Evolutionary conservation across 2,797 vertebrate species (phyloP).

Genomic region (Geotrypetes seraphini): DNA sequence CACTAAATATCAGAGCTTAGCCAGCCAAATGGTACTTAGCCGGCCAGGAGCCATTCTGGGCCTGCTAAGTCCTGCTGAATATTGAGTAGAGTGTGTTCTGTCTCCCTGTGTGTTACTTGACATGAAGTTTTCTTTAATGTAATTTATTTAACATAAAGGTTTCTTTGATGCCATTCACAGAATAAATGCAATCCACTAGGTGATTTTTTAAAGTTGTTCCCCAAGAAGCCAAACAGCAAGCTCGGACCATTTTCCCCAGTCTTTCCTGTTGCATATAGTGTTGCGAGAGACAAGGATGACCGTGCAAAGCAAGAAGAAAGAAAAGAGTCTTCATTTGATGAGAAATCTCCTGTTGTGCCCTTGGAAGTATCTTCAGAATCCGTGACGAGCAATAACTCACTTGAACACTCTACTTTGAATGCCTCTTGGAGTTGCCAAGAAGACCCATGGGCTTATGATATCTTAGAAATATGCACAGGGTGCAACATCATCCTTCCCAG

Average conservation of each 20-base stretch:
- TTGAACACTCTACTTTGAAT: not conserved
- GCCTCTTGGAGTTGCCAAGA: not conserved
- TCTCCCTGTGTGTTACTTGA: too few relatives aligned
- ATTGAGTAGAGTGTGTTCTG: too few relatives aligned
- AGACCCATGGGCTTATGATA: slow-evolving; percentile 4
- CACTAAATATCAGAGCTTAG: too few relatives aligned
- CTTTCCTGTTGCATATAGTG: not conserved
- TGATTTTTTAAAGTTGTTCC: not conserved
- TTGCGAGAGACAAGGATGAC: slow-evolving; percentile 7
- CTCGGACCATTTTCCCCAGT: not conserved
- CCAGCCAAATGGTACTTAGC: too few relatives aligned
- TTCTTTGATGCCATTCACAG: slow-evolving; percentile 20
- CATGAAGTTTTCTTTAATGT: too few relatives aligned
- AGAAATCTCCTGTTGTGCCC: too few relatives aligned
- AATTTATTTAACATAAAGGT: too few relatives aligned
- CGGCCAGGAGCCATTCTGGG: too few relatives aligned
- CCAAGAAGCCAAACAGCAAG: not conserved
- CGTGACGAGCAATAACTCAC: not conserved
- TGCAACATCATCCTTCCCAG: slow-evolving; percentile 33
- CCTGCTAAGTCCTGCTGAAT: too few relatives aligned
- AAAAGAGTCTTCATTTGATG: too few relatives aligned
- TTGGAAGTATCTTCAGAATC: too few relatives aligned
- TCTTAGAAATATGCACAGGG: slow-evolving; percentile 13
- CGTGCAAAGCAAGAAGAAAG: slow-evolving; percentile 21
- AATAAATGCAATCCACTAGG: not conserved